Evolutionary conservation across 2,888 invertebrate species (phyloP), one percentile per base, ranked within the genome.

Genomic region (Melanostoma scalare): DNA sequence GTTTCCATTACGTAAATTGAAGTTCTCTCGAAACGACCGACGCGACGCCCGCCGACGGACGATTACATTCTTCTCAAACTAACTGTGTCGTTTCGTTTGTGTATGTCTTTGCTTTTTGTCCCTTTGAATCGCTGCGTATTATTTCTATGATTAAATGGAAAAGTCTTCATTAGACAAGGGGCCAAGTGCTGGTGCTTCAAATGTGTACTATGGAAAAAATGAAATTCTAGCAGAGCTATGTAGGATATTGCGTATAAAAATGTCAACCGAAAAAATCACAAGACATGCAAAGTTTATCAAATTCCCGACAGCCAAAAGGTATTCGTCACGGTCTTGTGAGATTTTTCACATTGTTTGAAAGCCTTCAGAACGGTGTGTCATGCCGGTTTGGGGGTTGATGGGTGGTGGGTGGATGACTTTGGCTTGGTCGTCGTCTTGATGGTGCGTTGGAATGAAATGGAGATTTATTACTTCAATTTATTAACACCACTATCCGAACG

Each of bases 101-200:
- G 42, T 58, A 69, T 52, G 67, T 72, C 65, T 65, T 71, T 75
- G 56, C 33, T 40, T 58, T 44, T 48, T 38, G 48, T 71, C 50
- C 55, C 38, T 6, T 3, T 8, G 3, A 61, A 53, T 40, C 40
- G 55, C 36, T 65, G 44, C 38, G 55, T 42, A 61, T 63, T 56
- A 60, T 50, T 72, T 75, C 67, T 76, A 35, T 65, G 58, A 71
- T 68, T 67, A 68, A 73, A 79, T 61, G 35, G 60, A 72, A 40
- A 10, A 33, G 10, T 30, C 38, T 46, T 20, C n/a, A 8, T 20
- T 3, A 10, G 10, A 20, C 20, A 0, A 20, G 20, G 20, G 20
- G 20, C 20, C 20, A 20, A 20, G 20, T 20, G 20, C 20, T 20
- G 1, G 20, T 20, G 20, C 20, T 20, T 20, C 20, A 20, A 20